phyloP scores from a whole-genome alignment of 2,797 vertebrate genomes.

The Silurus lanzhouensis region DNA sequence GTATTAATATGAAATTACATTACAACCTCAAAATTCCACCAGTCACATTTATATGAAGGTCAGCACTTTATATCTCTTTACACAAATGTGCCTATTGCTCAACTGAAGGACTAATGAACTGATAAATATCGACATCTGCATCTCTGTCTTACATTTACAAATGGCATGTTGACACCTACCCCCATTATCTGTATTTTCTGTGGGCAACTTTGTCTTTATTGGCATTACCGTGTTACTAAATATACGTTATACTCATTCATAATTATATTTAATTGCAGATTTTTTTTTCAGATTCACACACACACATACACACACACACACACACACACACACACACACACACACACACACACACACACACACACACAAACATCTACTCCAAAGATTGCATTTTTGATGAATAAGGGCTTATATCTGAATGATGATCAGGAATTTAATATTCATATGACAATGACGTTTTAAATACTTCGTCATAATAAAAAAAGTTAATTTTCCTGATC shows the following conservation, averaged over 20 bases:
- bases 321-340: too few species aligned
- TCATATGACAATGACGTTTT: not conserved
- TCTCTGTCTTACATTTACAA: not conserved
- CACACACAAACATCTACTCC: not conserved
- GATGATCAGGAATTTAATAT: not conserved
- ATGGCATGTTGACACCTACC: not conserved
- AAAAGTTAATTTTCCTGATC: not conserved
- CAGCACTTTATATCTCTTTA: not conserved
- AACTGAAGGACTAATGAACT: not conserved
- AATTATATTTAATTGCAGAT: too few species aligned
- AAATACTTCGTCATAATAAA: not conserved
- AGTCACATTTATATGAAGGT: not conserved
- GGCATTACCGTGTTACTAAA: not conserved
- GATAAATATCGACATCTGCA: not conserved
- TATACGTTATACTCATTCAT: too few species aligned
- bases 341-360: too few species aligned
- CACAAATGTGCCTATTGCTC: not conserved
- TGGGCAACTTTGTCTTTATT: not conserved
- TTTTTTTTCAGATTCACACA: too few species aligned
- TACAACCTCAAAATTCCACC: not conserved
- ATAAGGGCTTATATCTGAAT: not conserved
- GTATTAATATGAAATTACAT: not conserved
- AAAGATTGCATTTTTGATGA: not conserved
- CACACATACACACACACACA: too few species aligned
- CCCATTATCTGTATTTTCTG: not conserved